Evolutionary conservation across 2,797 vertebrate species (phyloP), one percentile per base, ranked within the genome.

Genomic region (Sebastes taczanowskii): DNA sequence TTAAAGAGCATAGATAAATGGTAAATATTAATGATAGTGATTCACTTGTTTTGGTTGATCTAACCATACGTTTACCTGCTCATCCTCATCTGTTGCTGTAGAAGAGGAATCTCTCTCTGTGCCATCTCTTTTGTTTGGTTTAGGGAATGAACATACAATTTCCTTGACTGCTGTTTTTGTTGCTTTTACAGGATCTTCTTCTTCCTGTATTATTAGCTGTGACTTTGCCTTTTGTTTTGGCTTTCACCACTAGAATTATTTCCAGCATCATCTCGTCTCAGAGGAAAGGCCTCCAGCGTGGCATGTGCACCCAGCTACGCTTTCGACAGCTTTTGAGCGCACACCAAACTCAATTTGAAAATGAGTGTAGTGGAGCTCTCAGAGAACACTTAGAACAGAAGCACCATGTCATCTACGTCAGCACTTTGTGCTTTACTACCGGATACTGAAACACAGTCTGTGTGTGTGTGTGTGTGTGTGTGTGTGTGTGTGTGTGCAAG

Each of bases 121-220:
- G 38, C 10, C 62, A 13, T 53, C 35, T 35, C 20, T 16, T 16
- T 71, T 72, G 70, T 75, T 70, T 68, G 25, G 34, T 83, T 60
- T 18, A 27, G 32, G 49, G 69, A 42, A 60, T 10, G 4, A 78
- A 60, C 13, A 16, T 77, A 32, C 22, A 66, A 76, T 81, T 81
- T 74, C 35, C 60, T 61, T 71, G 73, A 65, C 60, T 58, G 22
- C 34, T 42, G 34, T 74, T 70, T 77, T 59, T 76, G 16, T 69
- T 63, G 61, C 2, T 46, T 71, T 11, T 4, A 25, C 78, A 77
- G 59, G 2, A 61, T 71, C 56, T 27, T 62, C 64, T 56, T 76
- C 78, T 63, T 83, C 27, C 53, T 64, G 46, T 77, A 32, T 86
- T 42, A 83, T 80, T 64, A 76, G 38, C 55, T 16, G 25, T 62